Conservation (phyloP, 2,113 vertebrate species). For the Tragelaphus strepsiceros region DNA sequence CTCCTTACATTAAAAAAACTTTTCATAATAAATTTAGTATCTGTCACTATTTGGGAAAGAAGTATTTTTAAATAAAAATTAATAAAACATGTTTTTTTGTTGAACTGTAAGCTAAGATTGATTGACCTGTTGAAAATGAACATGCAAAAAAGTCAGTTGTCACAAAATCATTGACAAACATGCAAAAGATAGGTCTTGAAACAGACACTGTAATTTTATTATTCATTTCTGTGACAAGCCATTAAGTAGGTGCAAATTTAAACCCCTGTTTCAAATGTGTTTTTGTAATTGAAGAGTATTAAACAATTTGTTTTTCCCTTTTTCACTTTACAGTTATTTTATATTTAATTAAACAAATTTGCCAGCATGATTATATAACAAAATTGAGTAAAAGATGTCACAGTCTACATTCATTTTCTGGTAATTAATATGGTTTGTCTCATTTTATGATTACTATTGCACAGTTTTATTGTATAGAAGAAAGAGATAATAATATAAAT, state of each 20-base stretch:
- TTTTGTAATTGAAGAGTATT: neutral
- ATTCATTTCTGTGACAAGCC: neutral
- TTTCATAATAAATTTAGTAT: neutral
- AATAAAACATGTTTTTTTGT: neutral
- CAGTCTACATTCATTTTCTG: neutral
- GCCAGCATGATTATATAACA: neutral
- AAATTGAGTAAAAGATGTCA: neutral
- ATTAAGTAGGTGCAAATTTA: neutral
- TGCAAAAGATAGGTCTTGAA: neutral
- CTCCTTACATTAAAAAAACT: neutral
- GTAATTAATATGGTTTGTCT: neutral
- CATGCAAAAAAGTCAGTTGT: neutral
- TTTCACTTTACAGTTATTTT: neutral
- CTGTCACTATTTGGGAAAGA: neutral
- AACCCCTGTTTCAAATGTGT: neutral
- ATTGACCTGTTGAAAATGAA: neutral
- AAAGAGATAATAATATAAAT: neutral
- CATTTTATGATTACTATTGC: neutral
- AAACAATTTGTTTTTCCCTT: neutral
- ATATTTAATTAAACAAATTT: neutral
- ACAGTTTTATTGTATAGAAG: neutral
- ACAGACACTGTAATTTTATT: neutral
- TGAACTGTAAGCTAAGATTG: neutral
- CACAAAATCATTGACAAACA: neutral
- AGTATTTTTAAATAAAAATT: slow-evolving; percentile 8